phyloP scores from a whole-genome alignment of 2,113 vertebrate genomes.

The Myotis brandtii region DNA sequence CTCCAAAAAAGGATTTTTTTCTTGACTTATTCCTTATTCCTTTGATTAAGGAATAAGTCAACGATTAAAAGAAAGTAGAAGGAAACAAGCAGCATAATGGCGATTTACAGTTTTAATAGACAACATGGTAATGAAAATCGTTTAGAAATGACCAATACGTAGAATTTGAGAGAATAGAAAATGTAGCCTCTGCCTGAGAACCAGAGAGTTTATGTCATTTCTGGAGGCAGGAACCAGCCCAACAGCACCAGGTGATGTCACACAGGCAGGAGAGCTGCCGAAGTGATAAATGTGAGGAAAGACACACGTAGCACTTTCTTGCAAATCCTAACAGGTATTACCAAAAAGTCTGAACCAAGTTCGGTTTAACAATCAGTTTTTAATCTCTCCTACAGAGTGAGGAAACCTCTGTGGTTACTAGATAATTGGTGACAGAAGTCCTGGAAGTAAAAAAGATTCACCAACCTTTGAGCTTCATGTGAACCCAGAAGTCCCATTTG shows the following conservation, averaged over 20 bases:
- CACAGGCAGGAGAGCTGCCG: neutral
- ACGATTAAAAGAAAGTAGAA: neutral
- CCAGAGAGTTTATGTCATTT: neutral
- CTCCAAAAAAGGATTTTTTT: neutral
- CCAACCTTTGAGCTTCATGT: conserved; percentile 65
- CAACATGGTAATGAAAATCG: neutral
- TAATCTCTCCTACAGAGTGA: conserved; percentile 69
- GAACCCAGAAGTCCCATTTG: conserved; percentile 80
- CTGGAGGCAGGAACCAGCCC: neutral
- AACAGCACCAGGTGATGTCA: neutral
- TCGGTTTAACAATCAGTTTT: conserved; percentile 69
- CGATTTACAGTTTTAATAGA: neutral
- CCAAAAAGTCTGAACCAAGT: neutral
- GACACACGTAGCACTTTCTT: neutral
- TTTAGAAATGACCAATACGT: neutral
- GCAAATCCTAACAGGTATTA: neutral
- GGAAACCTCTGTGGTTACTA: conserved; percentile 71
- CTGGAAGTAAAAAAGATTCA: conserved; percentile 73
- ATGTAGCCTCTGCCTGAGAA: neutral
- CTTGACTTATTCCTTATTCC: neutral
- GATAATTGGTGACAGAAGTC: conserved; percentile 72
- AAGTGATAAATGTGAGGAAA: conserved; percentile 53
- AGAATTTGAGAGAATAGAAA: neutral
- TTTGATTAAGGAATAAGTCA: neutral
- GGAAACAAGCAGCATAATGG: neutral